Percentiles rank a stretch among this genome's conserved stretches.
Evolutionary conservation across 2,113 vertebrate species (phyloP).

Genomic region (Tenrec ecaudatus): DNA sequence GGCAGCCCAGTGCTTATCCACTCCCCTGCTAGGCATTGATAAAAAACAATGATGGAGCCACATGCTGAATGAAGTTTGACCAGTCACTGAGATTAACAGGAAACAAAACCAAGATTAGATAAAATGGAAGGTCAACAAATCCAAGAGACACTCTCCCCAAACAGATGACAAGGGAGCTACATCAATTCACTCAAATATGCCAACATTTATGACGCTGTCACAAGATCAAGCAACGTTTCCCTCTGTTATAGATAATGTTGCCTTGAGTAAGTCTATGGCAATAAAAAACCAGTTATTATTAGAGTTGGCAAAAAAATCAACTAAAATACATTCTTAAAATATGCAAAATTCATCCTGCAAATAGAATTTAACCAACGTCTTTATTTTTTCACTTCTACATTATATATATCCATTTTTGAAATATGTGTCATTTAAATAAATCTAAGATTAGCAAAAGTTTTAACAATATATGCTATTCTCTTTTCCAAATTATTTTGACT

Average conservation of each 20-base stretch:
- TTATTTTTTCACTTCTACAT: neutral
- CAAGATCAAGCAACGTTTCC: neutral
- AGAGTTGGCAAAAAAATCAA: neutral
- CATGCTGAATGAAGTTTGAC: too few species aligned
- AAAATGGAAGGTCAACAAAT: neutral
- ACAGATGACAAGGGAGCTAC: neutral
- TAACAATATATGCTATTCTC: neutral
- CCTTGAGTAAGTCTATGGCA: neutral
- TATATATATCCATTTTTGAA: neutral
- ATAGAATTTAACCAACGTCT: neutral
- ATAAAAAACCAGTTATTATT: neutral
- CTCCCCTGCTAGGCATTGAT: neutral
- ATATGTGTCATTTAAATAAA: neutral
- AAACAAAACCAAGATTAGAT: too few species aligned
- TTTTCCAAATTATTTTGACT: constrained; percentile 5
- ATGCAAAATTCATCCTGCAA: neutral
- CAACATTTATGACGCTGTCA: neutral
- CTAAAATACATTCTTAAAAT: constrained; percentile 11
- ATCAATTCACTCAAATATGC: neutral
- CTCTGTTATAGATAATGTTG: neutral
- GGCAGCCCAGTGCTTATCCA: too few species aligned
- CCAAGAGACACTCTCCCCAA: neutral
- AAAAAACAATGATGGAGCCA: neutral
- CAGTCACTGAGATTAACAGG: too few species aligned
- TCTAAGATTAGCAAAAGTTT: neutral